Evolutionary conservation across 2,888 invertebrate genomes (phyloP).

Genomic region (Hydroisotoma schaefferi): DNA sequence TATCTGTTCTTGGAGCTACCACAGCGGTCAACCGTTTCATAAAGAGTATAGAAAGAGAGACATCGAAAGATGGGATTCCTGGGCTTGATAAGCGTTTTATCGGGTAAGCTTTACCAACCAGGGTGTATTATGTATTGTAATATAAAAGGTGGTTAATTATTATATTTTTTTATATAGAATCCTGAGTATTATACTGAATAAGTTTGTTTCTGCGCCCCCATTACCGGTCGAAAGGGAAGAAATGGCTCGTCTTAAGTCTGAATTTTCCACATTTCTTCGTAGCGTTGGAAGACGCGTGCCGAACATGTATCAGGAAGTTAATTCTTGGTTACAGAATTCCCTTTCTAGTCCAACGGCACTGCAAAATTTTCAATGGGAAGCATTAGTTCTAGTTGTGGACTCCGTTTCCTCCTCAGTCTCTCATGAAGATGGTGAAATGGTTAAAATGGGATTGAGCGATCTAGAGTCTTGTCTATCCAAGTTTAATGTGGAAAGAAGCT

Average conservation of each 20-base stretch:
- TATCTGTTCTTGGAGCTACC: constrained; percentile 34
- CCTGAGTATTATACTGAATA: constrained; percentile 33
- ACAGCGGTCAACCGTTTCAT: constrained; percentile 32
- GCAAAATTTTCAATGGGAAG: constrained; percentile 44
- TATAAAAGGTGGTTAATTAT: background rate
- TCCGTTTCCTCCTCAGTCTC: constrained; percentile 41
- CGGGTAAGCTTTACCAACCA: constrained; percentile 17
- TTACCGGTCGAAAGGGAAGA: constrained; percentile 36
- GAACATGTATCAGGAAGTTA: constrained; percentile 40
- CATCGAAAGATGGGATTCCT: constrained; percentile 11
- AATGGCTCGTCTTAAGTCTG: constrained; percentile 34
- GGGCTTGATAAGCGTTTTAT: constrained; percentile 15
- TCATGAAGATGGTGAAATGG: constrained; percentile 40
- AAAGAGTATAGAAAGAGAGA: constrained; percentile 19
- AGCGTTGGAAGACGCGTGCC: constrained; percentile 33
- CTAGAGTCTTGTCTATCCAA: constrained; percentile 36
- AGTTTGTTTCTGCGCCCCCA: constrained; percentile 33
- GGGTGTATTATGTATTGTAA: background rate
- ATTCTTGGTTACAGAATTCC: constrained; percentile 39
- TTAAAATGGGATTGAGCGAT: constrained; percentile 40
- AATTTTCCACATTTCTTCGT: constrained; percentile 35
- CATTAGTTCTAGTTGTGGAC: constrained; percentile 40
- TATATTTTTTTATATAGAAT: constrained; percentile 22
- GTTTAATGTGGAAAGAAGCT: constrained; percentile 33
- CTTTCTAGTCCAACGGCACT: constrained; percentile 33